These are phyloP conservation scores for Virgularia gustaviana DNA, from an alignment of 92 coral and sea anemone species.

Conservation along the genomic window DNA sequence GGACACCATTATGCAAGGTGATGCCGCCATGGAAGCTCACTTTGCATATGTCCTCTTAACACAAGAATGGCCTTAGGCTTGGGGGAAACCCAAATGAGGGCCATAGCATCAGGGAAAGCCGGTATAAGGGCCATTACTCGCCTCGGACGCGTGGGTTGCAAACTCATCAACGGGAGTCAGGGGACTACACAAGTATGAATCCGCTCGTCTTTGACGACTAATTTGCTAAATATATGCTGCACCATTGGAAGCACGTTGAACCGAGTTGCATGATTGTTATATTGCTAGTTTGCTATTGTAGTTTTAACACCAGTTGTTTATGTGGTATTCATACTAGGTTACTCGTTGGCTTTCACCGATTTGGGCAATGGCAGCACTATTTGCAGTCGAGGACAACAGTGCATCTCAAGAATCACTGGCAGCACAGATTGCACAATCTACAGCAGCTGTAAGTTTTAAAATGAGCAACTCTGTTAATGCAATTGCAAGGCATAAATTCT, in stretches of 20 bases:
- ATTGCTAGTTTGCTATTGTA: not conserved
- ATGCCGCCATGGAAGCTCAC: no score
- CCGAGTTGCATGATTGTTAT: not conserved
- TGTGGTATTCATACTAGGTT: conserved; percentile 42
- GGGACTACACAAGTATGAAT: no score
- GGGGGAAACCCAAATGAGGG: no score
- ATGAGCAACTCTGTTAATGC: not conserved
- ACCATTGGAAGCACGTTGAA: no score
- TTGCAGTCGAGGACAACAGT: conserved; percentile 77
- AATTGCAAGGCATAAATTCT: not conserved
- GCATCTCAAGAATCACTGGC: conserved; percentile 11
- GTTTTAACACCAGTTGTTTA: not conserved
- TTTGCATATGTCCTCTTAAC: no score
- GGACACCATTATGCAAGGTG: no score
- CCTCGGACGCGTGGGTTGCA: no score
- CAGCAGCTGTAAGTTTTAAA: conserved; percentile 9
- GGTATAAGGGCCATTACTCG: no score
- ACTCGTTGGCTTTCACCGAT: conserved; percentile 84
- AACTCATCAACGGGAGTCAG: no score
- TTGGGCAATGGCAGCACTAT: conserved; percentile 91
- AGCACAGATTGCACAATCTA: not conserved
- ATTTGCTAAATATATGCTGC: no score
- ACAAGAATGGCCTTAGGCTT: no score
- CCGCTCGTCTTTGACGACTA: not conserved
- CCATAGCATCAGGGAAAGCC: no score